Conservation (phyloP, 2,888 invertebrate species). For the Ennomos quercinarius region DNA sequence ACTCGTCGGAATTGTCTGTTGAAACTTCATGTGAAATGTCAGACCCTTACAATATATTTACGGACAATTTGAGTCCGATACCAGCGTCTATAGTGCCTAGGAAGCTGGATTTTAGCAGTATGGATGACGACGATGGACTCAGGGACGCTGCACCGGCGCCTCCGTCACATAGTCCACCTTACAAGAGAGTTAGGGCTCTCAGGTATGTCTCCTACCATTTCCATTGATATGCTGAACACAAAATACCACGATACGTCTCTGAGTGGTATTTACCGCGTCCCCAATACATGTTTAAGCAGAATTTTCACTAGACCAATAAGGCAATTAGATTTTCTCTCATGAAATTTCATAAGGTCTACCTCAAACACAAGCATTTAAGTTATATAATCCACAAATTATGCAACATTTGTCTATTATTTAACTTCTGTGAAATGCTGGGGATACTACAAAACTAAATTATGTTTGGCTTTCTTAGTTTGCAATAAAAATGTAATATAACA, state of each 20-base stretch:
- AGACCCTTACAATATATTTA: conserved; percentile 85
- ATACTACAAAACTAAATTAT: too few relatives aligned
- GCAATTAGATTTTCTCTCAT: conserved; percentile 1
- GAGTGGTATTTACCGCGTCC: not conserved
- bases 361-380: too few relatives aligned
- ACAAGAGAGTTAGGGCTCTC: conserved; percentile 85
- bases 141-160: conserved; percentile 65
- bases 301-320: not conserved
- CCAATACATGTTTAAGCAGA: not conserved
- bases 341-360: not conserved
- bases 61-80: conserved; percentile 86
- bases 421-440: too few relatives aligned
- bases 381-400: too few relatives aligned
- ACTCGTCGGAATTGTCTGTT: conserved; percentile 84
- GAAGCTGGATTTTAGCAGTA: conserved; percentile 84
- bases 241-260: conserved; percentile 55
- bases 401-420: too few relatives aligned
- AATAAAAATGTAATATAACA: too few relatives aligned
- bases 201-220: conserved; percentile 65
- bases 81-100: conserved; percentile 83
- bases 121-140: conserved; percentile 77
- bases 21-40: conserved; percentile 88
- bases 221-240: conserved; percentile 36
- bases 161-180: conserved; percentile 80
- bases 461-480: too few relatives aligned